phyloP scores from a whole-genome alignment of 2,113 vertebrate species.

The Pelmatolapia mariae region DNA sequence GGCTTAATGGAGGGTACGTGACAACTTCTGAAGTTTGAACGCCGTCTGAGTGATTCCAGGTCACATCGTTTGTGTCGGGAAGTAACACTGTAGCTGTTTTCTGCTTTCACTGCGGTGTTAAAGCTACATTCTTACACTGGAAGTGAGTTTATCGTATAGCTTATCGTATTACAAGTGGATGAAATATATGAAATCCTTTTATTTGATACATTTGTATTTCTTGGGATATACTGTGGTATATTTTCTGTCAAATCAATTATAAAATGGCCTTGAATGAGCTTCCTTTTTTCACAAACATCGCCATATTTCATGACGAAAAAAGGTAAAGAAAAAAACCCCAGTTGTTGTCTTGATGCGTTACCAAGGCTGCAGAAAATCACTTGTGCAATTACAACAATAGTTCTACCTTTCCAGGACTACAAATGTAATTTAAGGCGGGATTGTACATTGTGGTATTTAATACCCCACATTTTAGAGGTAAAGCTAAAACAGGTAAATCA shows the following conservation, averaged over 20 bases:
- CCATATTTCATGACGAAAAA: fast-evolving
- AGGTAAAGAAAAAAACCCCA: neutral
- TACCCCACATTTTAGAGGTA: neutral
- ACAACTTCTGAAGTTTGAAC: constrained; percentile 73
- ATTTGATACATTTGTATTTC: neutral
- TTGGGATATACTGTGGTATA: neutral
- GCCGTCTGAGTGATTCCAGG: constrained; percentile 40
- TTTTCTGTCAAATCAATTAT: neutral
- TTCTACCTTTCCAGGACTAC: neutral
- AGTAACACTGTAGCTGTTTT: neutral
- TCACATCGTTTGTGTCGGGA: constrained; percentile 1
- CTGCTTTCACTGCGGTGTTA: neutral
- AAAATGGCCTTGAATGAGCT: neutral
- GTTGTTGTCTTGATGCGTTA: neutral
- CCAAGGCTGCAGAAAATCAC: neutral
- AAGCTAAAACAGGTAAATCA: neutral
- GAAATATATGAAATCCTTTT: neutral
- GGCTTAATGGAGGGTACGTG: constrained; percentile 76
- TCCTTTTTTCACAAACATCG: neutral
- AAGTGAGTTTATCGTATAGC: neutral
- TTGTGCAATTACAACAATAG: neutral
- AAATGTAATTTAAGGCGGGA: neutral
- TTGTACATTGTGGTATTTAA: neutral
- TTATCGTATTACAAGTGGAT: neutral
- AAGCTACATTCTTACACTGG: neutral